Percentiles rank a stretch among this genome's conserved stretches.
Conservation (phyloP, 2,888 invertebrate species). For the Epistrophe grossulariae region DNA sequence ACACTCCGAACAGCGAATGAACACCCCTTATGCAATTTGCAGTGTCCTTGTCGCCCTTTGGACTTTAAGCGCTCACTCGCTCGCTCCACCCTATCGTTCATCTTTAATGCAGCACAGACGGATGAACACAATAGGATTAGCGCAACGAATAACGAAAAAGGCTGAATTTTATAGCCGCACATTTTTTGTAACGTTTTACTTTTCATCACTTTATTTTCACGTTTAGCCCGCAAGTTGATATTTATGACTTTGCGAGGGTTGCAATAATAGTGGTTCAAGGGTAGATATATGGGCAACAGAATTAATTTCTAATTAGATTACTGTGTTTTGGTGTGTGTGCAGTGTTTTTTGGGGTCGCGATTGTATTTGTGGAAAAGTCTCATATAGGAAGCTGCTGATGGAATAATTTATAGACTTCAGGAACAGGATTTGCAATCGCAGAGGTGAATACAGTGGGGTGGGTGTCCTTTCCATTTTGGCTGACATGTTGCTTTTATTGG, state of each 20-base stretch:
- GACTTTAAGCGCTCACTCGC: conserved; percentile 22
- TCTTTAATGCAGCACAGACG: conserved; percentile 72
- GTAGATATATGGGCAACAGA: conserved; percentile 54
- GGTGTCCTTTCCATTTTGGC: conserved; percentile 33
- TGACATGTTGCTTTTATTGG: conserved; percentile 23
- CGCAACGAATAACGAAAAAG: conserved; percentile 35
- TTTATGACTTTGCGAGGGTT: conserved; percentile 65
- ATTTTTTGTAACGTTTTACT: conserved; percentile 44
- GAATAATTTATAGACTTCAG: conserved; percentile 68
- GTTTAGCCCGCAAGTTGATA: conserved; percentile 65
- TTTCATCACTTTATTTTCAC: conserved; percentile 74
- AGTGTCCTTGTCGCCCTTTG: conserved; percentile 57
- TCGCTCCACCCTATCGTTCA: conserved; percentile 56
- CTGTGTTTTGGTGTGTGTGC: neutral
- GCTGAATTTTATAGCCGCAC: conserved; percentile 54
- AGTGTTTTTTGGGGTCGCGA: conserved; percentile 6
- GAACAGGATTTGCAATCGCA: conserved; percentile 36
- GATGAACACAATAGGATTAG: conserved; percentile 73
- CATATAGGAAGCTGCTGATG: conserved; percentile 42
- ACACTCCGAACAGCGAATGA: conserved; percentile 23
- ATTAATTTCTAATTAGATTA: conserved; percentile 76
- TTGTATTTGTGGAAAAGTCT: neutral
- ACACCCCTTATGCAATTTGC: conserved; percentile 56
- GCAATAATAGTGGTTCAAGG: conserved; percentile 34
- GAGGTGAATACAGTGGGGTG: neutral